Conservation (phyloP, 2,797 vertebrate species). For the Sparus aurata region DNA sequence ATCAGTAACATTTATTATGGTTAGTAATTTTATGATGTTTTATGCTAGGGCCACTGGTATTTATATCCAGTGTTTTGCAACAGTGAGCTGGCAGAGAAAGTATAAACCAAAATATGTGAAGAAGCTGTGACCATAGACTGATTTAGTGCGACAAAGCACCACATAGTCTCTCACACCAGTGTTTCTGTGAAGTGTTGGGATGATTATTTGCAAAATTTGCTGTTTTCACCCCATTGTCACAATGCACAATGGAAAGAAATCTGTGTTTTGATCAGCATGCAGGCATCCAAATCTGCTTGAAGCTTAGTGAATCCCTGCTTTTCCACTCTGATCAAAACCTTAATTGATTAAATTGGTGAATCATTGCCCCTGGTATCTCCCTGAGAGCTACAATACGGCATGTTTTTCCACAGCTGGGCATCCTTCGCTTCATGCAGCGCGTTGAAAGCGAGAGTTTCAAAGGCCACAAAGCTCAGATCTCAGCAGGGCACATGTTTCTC, state of each 20-base stretch:
- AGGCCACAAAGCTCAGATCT: constrained; percentile 74
- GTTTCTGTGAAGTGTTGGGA: constrained; percentile 66
- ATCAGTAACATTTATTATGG: neutral
- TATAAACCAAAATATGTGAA: constrained; percentile 20
- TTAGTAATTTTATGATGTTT: neutral
- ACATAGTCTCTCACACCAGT: constrained; percentile 35
- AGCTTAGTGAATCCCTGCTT: constrained; percentile 47
- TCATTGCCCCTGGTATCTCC: constrained; percentile 37
- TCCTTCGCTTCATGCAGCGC: constrained; percentile 48
- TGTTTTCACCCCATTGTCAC: constrained; percentile 58
- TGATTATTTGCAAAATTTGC: constrained; percentile 62
- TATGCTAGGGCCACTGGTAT: neutral
- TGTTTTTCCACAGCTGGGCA: constrained; percentile 58
- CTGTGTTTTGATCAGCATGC: constrained; percentile 63
- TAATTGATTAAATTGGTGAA: constrained; percentile 63
- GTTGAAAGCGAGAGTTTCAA: constrained; percentile 64
- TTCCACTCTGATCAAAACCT: constrained; percentile 55
- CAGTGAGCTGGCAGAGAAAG: neutral
- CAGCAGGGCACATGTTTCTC: constrained; percentile 64
- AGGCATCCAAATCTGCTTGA: constrained; percentile 49
- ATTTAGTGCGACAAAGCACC: constrained; percentile 37
- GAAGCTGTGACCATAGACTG: constrained; percentile 19
- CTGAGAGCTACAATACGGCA: constrained; percentile 14
- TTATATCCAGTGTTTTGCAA: neutral
- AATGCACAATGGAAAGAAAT: constrained; percentile 47